Evolutionary conservation across 2,888 invertebrate species (phyloP).

Genomic region (Andrena trimmerana): DNA sequence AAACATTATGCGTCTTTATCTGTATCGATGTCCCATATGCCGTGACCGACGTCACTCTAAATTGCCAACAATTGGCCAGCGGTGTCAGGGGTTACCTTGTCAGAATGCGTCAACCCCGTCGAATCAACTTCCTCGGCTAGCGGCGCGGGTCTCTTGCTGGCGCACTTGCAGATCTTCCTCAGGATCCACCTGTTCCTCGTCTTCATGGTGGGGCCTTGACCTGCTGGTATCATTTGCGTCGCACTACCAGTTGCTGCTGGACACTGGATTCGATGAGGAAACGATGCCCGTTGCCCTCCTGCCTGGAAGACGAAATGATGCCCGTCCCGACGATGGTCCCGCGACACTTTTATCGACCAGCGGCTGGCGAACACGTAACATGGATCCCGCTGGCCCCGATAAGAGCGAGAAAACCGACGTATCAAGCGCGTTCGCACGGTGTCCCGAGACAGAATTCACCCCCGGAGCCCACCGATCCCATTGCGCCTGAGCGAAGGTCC

Average conservation of each 20-base stretch:
- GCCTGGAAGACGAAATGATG: background rate
- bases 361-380: background rate
- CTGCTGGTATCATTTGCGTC: slow-evolving; percentile 32
- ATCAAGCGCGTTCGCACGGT: slow-evolving; percentile 18
- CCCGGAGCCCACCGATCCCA: slow-evolving; percentile 23
- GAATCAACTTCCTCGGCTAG: slow-evolving; percentile 58
- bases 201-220: slow-evolving; percentile 74
- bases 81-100: slow-evolving; percentile 66
- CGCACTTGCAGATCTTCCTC: slow-evolving; percentile 79
- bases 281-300: background rate
- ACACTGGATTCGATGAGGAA: background rate
- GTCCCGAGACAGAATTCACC: slow-evolving; percentile 55
- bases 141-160: slow-evolving; percentile 63
- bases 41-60: slow-evolving; percentile 1
- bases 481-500: slow-evolving; percentile 58
- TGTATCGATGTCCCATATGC: background rate
- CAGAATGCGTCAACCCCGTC: slow-evolving; percentile 49
- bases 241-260: background rate
- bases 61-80: slow-evolving; percentile 5
- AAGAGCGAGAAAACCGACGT: background rate
- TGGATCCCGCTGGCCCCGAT: background rate
- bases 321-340: background rate
- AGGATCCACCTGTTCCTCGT: slow-evolving; percentile 77
- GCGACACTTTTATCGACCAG: background rate
- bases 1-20: too few relatives aligned